Base-by-base conservation (phyloP, 2,113 vertebrate genomes). In the Antigone vipio region DNA sequence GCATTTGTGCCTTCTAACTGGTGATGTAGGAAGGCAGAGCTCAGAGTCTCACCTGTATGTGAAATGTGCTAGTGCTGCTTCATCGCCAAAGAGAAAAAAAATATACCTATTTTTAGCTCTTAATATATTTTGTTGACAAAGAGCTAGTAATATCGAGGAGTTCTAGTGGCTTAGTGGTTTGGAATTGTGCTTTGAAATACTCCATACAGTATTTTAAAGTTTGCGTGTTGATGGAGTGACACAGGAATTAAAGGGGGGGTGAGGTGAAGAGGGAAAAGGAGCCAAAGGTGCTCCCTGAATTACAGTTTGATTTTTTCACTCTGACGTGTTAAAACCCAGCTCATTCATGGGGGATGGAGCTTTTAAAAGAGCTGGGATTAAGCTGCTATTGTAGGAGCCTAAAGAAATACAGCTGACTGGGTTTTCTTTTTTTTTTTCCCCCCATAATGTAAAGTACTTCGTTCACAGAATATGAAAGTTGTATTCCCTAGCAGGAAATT, bases 61-160 rank as follows among this genome's bases (percentile, higher is more conserved):
- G 60, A 73, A 95, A 93, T 22, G 63, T 34, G 71, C 62, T 64
- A 64, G 18, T 47, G 53, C 50, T 91, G 42, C 87, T 79, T 83
- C 69, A 62, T 42, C 4, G 9, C 63, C 89, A 89, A 81, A 93
- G 30, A 64, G 56, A 15, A 74, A 34, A 59, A 23, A 53, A 67
- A 6, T 2, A 3, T 2, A 64, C 8, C 76, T 91, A 91, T 93
- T 95, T 89, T 92, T 92, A 92, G 84, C 21, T 72, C 76, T 86
- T 91, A 93, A 93, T 93, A 88, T 66, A 53, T 94, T 93, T 93
- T 93, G 73, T 95, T 97, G 92, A 93, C 91, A 92, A 92, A 82
- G 77, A 92, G 34, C 58, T 85, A 76, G 45, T 49, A 95, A 27
- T 32, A 82, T 17, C 58, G 84, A 84, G 71, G 68, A 53, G 24